Percentiles rank a stretch among this genome's conserved stretches.
Evolutionary conservation across 2,113 vertebrate genomes (phyloP).

Genomic region (Malurus melanocephalus): DNA sequence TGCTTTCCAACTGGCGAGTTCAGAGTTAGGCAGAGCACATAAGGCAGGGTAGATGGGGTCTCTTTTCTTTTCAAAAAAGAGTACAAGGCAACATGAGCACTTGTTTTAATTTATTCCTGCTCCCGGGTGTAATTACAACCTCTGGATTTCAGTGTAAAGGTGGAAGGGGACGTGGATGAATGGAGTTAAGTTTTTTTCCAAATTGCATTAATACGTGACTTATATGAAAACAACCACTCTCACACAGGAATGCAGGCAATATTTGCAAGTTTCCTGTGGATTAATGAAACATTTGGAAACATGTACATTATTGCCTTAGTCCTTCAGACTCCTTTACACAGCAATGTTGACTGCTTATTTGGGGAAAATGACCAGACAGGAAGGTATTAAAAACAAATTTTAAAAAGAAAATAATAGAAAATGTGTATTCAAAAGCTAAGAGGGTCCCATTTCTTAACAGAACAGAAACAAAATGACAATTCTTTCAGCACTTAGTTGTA

Average conservation of each 20-base stretch:
- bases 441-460: neutral
- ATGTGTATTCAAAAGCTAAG: neutral
- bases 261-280: constrained; percentile 11
- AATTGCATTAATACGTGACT: neutral
- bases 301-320: neutral
- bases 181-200: neutral
- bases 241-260: neutral
- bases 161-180: neutral
- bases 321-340: neutral
- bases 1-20: neutral
- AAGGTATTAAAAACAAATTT: neutral
- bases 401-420: neutral
- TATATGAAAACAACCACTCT: neutral
- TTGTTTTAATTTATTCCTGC: constrained; percentile 14
- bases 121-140: neutral
- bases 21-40: neutral
- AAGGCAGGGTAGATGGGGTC: neutral
- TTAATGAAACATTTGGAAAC: constrained; percentile 38
- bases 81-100: neutral
- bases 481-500: neutral
- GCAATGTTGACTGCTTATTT: neutral
- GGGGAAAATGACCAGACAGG: neutral
- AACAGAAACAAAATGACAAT: neutral
- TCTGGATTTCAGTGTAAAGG: neutral
- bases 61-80: neutral